phyloP scores from a whole-genome alignment of 2,888 invertebrate species.

The Abrostola triplasia region DNA sequence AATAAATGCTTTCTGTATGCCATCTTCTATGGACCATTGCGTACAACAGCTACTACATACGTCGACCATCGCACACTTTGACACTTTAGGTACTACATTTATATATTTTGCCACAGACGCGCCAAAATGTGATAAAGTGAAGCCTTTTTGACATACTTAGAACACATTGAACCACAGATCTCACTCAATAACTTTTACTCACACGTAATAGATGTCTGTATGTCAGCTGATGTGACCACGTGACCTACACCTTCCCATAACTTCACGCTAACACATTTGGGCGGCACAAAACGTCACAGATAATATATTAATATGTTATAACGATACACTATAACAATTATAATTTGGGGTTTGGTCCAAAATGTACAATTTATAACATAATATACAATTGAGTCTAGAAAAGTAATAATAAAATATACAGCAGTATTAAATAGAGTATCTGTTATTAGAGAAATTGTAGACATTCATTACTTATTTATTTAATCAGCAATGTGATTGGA shows the following conservation, averaged over 20 bases:
- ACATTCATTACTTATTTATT: too few species aligned
- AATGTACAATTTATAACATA: conserved; percentile 34
- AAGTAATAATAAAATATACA: conserved; percentile 20
- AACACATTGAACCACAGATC: too few species aligned
- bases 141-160: neutral
- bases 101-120: conserved; percentile 11
- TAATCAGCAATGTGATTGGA: too few species aligned
- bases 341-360: conserved; percentile 49
- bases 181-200: neutral
- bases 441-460: conserved; percentile 13
- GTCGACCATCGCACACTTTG: conserved; percentile 13
- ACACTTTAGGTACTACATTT: conserved; percentile 24
- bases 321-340: conserved; percentile 19
- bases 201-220: neutral
- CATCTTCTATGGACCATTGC: conserved; percentile 5
- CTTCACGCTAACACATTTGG: conserved; percentile 20
- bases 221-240: neutral
- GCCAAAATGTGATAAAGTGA: conserved; percentile 22
- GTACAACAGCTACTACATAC: conserved; percentile 5
- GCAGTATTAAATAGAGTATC: conserved; percentile 8
- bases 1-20: neutral
- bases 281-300: conserved; percentile 8
- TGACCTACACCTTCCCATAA: neutral
- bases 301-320: conserved; percentile 31
- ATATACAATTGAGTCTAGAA: conserved; percentile 32